phyloP scores from a whole-genome alignment of 37 sponge, comb jelly and placozoan genomes.

The Tethya wilhelma region DNA sequence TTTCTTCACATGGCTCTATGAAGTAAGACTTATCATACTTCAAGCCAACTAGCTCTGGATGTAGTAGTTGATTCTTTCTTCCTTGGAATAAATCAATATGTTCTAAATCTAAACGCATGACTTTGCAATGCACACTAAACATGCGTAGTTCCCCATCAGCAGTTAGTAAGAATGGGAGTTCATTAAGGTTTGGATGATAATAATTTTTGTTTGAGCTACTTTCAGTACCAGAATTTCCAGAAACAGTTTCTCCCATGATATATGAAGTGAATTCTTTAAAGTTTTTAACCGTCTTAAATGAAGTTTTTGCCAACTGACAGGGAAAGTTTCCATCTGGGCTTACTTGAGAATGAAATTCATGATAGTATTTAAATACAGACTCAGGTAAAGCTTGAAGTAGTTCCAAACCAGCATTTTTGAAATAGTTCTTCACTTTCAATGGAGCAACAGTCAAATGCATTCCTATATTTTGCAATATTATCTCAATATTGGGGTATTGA shows the following conservation, averaged over 20 bases:
- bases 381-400: conserved; percentile 1
- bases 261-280: neutral
- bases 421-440: neutral
- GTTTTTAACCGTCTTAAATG: neutral
- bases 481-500: neutral
- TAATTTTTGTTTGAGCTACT: neutral
- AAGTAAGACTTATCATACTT: neutral
- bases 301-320: neutral
- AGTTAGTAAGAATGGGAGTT: conserved; percentile 10
- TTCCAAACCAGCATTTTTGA: neutral
- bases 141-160: conserved; percentile 9
- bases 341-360: neutral
- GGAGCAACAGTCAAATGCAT: conserved; percentile 41
- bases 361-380: conserved; percentile 15
- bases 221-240: neutral
- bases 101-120: conserved; percentile 11
- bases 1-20: neutral
- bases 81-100: neutral
- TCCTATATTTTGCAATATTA: conserved; percentile 23
- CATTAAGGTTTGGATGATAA: neutral
- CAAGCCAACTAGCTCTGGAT: neutral
- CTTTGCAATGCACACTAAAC: neutral
- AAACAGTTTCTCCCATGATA: neutral
- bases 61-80: neutral
- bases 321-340: neutral